phyloP scores from a whole-genome alignment of 2,888 invertebrate genomes.

The Dorcus parallelipipedus region DNA sequence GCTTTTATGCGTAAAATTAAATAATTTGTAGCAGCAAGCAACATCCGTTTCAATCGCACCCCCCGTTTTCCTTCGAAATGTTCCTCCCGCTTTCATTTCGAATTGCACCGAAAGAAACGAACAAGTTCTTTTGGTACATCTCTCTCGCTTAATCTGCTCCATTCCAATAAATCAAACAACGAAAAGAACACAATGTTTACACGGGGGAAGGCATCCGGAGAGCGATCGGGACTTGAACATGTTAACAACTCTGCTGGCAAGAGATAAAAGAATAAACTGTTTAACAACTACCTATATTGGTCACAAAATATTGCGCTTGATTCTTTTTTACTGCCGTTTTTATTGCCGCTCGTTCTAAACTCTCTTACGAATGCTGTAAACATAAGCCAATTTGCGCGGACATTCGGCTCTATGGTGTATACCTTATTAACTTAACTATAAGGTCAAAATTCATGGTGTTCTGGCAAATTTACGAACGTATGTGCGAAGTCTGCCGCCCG shows the following conservation, averaged over 20 bases:
- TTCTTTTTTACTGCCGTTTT: conserved; percentile 39
- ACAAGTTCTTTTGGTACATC: background rate
- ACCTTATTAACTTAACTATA: conserved; percentile 5
- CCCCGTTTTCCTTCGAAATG: background rate
- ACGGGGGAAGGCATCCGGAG: background rate
- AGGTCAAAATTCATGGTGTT: background rate
- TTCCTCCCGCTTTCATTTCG: background rate
- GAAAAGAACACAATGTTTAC: conserved; percentile 4
- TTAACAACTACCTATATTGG: conserved; percentile 43
- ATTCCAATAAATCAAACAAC: conserved; percentile 4
- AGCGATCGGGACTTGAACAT: background rate
- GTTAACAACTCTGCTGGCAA: conserved; percentile 39
- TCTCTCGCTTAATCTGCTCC: background rate
- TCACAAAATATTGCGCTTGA: conserved; percentile 42
- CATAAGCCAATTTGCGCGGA: conserved; percentile 28
- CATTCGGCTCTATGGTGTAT: conserved; percentile 14
- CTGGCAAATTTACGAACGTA: no score
- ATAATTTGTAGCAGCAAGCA: conserved; percentile 44
- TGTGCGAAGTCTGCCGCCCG: no score
- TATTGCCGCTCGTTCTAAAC: conserved; percentile 29
- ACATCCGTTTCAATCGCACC: conserved; percentile 28
- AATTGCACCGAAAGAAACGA: background rate
- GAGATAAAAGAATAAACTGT: conserved; percentile 44
- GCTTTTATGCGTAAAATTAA: conserved; percentile 48
- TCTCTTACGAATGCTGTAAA: conserved; percentile 27